phyloP scores from a whole-genome alignment of 92 coral and sea anemone genomes.

The Porites evermanni region DNA sequence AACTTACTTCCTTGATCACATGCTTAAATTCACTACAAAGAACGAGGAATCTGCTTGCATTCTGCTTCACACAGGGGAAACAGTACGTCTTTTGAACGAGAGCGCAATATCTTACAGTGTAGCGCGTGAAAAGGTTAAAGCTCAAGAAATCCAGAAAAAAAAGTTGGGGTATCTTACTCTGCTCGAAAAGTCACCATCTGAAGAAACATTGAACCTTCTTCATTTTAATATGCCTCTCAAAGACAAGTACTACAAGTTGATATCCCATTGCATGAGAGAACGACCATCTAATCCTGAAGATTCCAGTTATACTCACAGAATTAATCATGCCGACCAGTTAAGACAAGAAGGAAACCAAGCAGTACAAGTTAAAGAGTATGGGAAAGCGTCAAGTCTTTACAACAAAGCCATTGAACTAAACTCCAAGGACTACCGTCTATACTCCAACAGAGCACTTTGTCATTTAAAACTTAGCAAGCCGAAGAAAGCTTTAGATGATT shows the following conservation, averaged over 20 bases:
- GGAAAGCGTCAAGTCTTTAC: slow-evolving; percentile 50
- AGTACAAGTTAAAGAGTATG: slow-evolving; percentile 38
- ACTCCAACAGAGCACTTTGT: slow-evolving; percentile 72
- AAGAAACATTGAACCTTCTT: slow-evolving; percentile 45
- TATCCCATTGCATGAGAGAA: slow-evolving; percentile 63
- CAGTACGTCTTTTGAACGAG: slow-evolving; percentile 56
- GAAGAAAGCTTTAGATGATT: slow-evolving; percentile 67
- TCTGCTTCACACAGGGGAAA: slow-evolving; percentile 51
- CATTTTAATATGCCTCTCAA: slow-evolving; percentile 63
- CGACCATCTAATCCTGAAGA: neutral
- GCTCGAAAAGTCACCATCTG: slow-evolving; percentile 27
- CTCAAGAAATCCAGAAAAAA: slow-evolving; percentile 51
- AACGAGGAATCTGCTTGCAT: neutral
- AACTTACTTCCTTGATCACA: slow-evolving; percentile 52
- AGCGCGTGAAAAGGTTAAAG: slow-evolving; percentile 67
- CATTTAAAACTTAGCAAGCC: slow-evolving; percentile 59
- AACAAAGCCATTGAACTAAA: slow-evolving; percentile 39
- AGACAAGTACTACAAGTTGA: slow-evolving; percentile 40
- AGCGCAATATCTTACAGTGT: slow-evolving; percentile 66
- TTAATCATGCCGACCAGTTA: slow-evolving; percentile 34
- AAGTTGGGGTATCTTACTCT: slow-evolving; percentile 35
- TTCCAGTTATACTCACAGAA: neutral
- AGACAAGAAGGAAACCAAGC: slow-evolving; percentile 68
- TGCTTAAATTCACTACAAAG: slow-evolving; percentile 20
- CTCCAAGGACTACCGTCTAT: slow-evolving; percentile 57